Evolutionary conservation across 1,140 invertebrate genomes (phyloP), one percentile per base, ranked within the genome.

Genomic region (Tetragonula clypearis): DNA sequence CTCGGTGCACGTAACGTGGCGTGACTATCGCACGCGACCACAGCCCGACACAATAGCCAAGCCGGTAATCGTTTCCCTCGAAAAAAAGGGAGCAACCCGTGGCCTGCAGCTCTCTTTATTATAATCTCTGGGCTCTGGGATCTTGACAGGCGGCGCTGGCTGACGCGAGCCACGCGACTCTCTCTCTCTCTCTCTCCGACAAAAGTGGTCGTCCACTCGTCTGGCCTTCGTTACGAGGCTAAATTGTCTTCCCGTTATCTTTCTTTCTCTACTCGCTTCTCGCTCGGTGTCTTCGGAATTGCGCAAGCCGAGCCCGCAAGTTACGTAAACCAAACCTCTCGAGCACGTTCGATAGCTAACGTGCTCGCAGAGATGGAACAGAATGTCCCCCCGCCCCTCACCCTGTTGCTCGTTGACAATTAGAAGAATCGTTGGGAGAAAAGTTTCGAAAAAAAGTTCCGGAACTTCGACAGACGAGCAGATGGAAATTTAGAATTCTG

Each of bases 21-120:
- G 92, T 92, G 93, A 93, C 92, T 91, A 88, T 91, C 90, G 92
- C 92, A 92, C 92, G 92, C 92, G 92, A 93, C 92, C 88, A 72
- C 73, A 74, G 72, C 79, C 80, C 4, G 4, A 77, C 58, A 85
- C 86, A 91, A 91, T 92, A 65, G 87, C 83, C 60, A 4, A 56
- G 2, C 26, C 72, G 77, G 30, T 92, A 92, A 92, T 92, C 92
- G 82, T 87, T 92, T 86, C 79, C 80, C 73, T 80, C 85, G 88
- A 91, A 92, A 91, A 90, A 35, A 90, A 90, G 84, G 55, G 82
- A 85, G 41, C 26, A 72, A 86, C 66, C 49, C 26, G 15, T 41
- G 69, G 58, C 78, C 68, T n/a, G 53, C n/a, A 87, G 55, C 77
- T 86, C 81, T 81, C 78, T 79, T 80, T 85, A 71, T 75, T 86